Evolutionary conservation across 2,797 vertebrate species (phyloP).

Genomic region (Enteromius viviparus): DNA sequence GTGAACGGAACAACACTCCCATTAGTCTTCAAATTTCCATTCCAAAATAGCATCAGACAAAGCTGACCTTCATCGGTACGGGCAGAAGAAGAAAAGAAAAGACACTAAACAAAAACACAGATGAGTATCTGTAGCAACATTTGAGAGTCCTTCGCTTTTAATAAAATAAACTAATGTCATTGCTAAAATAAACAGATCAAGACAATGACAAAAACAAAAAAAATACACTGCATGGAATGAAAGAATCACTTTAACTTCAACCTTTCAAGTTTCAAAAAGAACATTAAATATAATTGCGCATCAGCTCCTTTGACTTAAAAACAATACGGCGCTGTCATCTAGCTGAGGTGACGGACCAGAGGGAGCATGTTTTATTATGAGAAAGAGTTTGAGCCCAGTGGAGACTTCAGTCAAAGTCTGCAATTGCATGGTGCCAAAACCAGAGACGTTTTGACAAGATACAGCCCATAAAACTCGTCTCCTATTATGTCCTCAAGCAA

Average conservation of each 20-base stretch:
- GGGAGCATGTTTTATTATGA: conserved; percentile 22
- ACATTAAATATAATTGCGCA: conserved; percentile 26
- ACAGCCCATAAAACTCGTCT: conserved; percentile 13
- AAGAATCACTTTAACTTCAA: conserved; percentile 3
- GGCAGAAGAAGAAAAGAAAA: neutral
- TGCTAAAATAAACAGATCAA: neutral
- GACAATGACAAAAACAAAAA: neutral
- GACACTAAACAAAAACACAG: conserved; percentile 16
- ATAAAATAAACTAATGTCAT: conserved; percentile 11
- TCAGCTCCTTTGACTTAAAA: conserved; percentile 39
- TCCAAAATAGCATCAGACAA: conserved; percentile 48
- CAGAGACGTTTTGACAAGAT: conserved; percentile 35
- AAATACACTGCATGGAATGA: conserved; percentile 1
- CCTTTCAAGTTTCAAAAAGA: conserved; percentile 31
- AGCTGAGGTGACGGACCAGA: conserved; percentile 27
- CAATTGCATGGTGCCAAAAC: conserved; percentile 43
- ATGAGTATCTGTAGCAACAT: conserved; percentile 17
- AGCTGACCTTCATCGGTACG: conserved; percentile 45
- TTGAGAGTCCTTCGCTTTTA: conserved; percentile 1
- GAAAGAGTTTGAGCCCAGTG: conserved; percentile 20
- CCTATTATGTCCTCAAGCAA: conserved; percentile 20
- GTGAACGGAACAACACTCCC: conserved; percentile 31
- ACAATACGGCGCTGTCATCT: conserved; percentile 7
- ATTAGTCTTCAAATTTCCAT: conserved; percentile 53
- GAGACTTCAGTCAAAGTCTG: conserved; percentile 40